Base-by-base conservation (phyloP, 2,113 vertebrate genomes). In the Opisthocomus hoazin region DNA sequence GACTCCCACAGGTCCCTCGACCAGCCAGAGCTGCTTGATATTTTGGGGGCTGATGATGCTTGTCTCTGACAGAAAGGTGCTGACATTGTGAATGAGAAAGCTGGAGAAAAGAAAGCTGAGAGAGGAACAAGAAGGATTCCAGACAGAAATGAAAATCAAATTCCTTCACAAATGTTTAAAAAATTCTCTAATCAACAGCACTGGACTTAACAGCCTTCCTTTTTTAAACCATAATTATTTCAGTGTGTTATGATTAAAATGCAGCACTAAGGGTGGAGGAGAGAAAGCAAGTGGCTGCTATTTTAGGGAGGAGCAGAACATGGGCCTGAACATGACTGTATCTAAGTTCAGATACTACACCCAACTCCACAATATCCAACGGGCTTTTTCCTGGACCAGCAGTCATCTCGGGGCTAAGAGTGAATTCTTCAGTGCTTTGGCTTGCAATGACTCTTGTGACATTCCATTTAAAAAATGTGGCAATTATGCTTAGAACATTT, bases 241-340 rank as follows among this genome's bases (percentile, higher is more conserved):
- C 94, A 94, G 46, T 34, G 92, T 76, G 89, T 71, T 92, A 87
- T 82, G 90, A 82, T 93, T 84, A 93, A 94, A 93, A 96, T 39
- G 81, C 70, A 85, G 83, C 76, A 65, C 30, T 57, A 63, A 94
- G 96, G 95, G 95, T 95, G 96, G 96, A 96, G 89, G 61, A 92
- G 36, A 84, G 87, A 93, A 95, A 91, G 87, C 48, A 53, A 96
- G 84, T 63, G 71, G 92, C 81, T 94, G 94, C 95, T 96, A 22
- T 94, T 95, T 94, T 73, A 95, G 95, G 95, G 96, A 96, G 95
- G 95, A 95, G 92, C 69, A 3, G 29, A 94, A 61, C 77, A 91
- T 9, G 74, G 84, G 61, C 81, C 94, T 91, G 83, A 95, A 84
- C 78, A 89, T 48, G 88, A 81, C 26, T 75, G 74, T 70, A 58